These are phyloP conservation scores for Ectemnius cavifrons DNA, from an alignment of 2,888 invertebrate species.

Conservation along the genomic window DNA sequence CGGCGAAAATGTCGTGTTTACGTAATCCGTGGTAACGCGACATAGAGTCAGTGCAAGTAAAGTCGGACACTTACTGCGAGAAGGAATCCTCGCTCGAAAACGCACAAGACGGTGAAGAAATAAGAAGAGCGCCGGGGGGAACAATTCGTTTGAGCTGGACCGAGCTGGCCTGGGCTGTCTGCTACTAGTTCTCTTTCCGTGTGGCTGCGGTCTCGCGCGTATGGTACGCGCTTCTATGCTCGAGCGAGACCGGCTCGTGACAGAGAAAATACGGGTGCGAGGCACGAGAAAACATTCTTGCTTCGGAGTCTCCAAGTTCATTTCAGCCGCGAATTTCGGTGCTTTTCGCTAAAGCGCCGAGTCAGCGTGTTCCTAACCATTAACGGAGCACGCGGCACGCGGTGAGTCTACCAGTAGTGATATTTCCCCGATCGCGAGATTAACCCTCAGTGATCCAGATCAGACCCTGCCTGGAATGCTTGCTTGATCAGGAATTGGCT, in stretches of 20 bases:
- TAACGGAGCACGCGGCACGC: constrained; percentile 31
- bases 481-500: too few species aligned
- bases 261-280: constrained; percentile 1
- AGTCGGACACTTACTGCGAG: constrained; percentile 29
- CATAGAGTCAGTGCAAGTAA: constrained; percentile 46
- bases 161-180: constrained; percentile 26
- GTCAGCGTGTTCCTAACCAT: constrained; percentile 64
- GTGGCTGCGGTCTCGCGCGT: constrained; percentile 11
- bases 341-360: constrained; percentile 61
- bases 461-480: too few species aligned
- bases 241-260: neutral
- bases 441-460: too few species aligned
- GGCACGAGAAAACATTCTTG: too few species aligned
- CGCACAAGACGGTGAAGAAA: constrained; percentile 8
- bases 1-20: constrained; percentile 72
- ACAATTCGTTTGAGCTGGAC: constrained; percentile 1
- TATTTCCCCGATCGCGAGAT: too few species aligned
- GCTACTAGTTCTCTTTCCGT: constrained; percentile 23
- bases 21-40: constrained; percentile 69
- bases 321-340: constrained; percentile 10
- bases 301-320: too few species aligned
- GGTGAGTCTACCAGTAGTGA: neutral
- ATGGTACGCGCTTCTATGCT: constrained; percentile 9
- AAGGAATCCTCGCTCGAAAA: constrained; percentile 3
- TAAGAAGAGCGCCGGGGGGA: constrained; percentile 5